Evolutionary conservation across 2,113 vertebrate species (phyloP).

Genomic region (Salvator merianae): DNA sequence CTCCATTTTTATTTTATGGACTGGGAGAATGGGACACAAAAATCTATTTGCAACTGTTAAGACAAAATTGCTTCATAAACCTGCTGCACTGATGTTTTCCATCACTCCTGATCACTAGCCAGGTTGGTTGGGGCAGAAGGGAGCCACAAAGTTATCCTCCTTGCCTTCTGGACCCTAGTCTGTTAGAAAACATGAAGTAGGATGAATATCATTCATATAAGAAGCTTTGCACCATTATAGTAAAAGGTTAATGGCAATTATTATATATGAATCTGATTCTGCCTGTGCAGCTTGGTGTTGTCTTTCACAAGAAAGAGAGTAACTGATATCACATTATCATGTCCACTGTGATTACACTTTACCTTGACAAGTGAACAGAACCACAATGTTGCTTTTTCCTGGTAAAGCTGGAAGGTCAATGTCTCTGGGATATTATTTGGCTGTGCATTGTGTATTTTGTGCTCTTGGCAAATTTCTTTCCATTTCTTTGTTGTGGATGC

Average conservation of each 20-base stretch:
- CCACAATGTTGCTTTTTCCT: neutral
- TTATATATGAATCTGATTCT: neutral
- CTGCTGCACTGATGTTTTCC: neutral
- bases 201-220: no score
- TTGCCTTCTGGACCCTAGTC: no score
- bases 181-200: no score
- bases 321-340: neutral
- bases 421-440: neutral
- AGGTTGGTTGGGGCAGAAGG: neutral
- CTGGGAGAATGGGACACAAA: neutral
- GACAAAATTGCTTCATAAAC: neutral
- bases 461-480: no score
- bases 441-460: no score
- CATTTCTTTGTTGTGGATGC: no score
- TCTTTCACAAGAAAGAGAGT: neutral
- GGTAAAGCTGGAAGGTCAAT: neutral
- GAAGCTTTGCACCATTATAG: neutral
- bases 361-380: neutral
- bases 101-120: neutral
- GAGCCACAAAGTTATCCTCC: no score
- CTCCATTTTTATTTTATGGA: neutral
- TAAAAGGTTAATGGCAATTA: neutral
- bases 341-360: neutral
- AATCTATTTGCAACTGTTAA: neutral
- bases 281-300: neutral